phyloP scores from a whole-genome alignment of 2,888 invertebrate species.

The Tryphoninae sp. region DNA sequence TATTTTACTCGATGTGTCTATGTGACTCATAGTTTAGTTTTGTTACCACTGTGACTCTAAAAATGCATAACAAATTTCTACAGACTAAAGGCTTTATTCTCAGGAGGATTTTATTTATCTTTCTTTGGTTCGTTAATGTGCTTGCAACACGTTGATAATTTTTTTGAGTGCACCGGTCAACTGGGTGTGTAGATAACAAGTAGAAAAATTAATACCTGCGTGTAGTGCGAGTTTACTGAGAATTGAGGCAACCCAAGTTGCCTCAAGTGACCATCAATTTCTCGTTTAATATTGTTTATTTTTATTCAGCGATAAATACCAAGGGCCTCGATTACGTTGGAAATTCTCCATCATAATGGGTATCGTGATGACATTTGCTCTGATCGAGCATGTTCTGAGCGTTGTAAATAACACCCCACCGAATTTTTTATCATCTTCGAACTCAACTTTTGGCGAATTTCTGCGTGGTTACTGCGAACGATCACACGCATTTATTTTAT shows the following conservation, averaged over 20 bases:
- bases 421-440: slow-evolving; percentile 63
- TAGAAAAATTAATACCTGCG: background rate
- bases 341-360: slow-evolving; percentile 72
- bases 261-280: too few species aligned
- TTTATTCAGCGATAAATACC: slow-evolving; percentile 68
- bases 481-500: slow-evolving; percentile 77
- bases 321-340: slow-evolving; percentile 72
- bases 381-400: slow-evolving; percentile 77
- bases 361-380: slow-evolving; percentile 71
- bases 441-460: slow-evolving; percentile 70
- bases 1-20: too few species aligned
- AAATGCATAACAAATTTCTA: too few species aligned
- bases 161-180: background rate
- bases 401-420: slow-evolving; percentile 69
- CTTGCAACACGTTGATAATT: background rate
- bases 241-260: background rate
- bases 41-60: too few species aligned
- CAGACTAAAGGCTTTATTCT: too few species aligned
- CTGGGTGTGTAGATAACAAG: background rate
- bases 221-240: background rate
- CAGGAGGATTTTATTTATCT: too few species aligned
- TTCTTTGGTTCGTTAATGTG: background rate
- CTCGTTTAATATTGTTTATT: slow-evolving; percentile 1
- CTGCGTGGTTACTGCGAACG: slow-evolving; percentile 71
- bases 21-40: too few species aligned